Base-by-base conservation (phyloP, 2,888 invertebrate genomes). In the Mellilla xanthometata region DNA sequence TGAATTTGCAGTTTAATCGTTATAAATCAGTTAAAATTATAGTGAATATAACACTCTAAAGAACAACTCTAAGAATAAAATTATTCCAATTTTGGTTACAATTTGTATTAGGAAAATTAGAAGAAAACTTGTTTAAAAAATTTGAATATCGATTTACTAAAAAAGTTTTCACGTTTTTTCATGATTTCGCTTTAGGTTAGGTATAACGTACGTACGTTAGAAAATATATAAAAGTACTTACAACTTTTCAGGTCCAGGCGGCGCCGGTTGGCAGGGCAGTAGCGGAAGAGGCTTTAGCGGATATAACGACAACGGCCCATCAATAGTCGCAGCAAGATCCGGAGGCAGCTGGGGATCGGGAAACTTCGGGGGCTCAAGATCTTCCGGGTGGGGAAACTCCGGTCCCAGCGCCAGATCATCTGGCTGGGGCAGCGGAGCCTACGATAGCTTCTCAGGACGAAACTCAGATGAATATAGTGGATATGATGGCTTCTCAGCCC, bases 221-320 rank as follows among this genome's bases (percentile, higher is more conserved):
- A n/a, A n/a, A n/a, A n/a, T n/a, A n/a, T n/a, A n/a, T n/a, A n/a
- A n/a, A n/a, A n/a, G n/a, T n/a, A n/a, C n/a, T n/a, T n/a, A n/a
- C n/a, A n/a, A n/a, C n/a, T n/a, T n/a, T 19, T 19, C 15, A 5
- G 3, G 4, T 19, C 8, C 7, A 56, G 56, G 54, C 15, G 56
- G 56, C 10, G 43, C 52, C 11, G 54, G 54, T 33, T 56, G 56
- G 56, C 53, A 54, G 12, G 45, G 54, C 10, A 45, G 39, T 26
- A 28, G 39, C 10, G 43, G 44, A 6, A 35, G 44, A 11, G 32
- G 32, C 8, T 24, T 32, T 34, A 38, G 44, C 9, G 48, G 35
- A 5, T 52, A 42, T 9, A 42, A 23, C 4, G 42, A 43, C 19
- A 29, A 27, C 11, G 46, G 31, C 1, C 32, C 49, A 6, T 46